Conservation (phyloP, 2,797 vertebrate genomes). For the Ficedula albicollis region DNA sequence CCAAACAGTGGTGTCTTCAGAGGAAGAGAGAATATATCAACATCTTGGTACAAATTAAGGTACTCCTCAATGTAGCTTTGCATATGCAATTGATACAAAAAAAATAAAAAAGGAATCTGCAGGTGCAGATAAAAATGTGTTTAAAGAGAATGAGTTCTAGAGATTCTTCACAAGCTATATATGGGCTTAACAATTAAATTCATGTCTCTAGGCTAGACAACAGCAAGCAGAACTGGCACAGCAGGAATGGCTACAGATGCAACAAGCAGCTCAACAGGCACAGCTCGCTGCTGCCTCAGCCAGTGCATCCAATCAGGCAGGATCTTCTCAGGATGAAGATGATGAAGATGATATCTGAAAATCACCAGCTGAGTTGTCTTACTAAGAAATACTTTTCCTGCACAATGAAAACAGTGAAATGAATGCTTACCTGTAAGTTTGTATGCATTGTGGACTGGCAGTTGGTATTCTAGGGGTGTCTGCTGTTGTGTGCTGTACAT, state of each 20-base stretch:
- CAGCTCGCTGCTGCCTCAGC: conserved; percentile 95
- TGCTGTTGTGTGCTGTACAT: conserved; percentile 81
- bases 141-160: neutral
- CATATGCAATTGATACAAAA: neutral
- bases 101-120: neutral
- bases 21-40: neutral
- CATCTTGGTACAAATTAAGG: neutral
- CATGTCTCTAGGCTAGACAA: conserved; percentile 88
- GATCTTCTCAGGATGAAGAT: conserved; percentile 98
- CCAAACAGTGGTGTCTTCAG: neutral
- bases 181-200: conserved; percentile 23
- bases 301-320: conserved; percentile 90
- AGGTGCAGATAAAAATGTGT: neutral
- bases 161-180: neutral
- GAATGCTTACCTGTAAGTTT: conserved; percentile 77
- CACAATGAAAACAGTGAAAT: conserved; percentile 77
- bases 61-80: neutral
- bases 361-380: conserved; percentile 71
- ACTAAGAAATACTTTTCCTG: conserved; percentile 71
- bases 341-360: conserved; percentile 97
- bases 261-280: conserved; percentile 97
- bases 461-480: conserved; percentile 80
- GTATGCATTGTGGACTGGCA: conserved; percentile 80
- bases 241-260: conserved; percentile 99
- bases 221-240: conserved; percentile 98